Conservation (phyloP, 2,888 invertebrate species). For the Acrobeloides nanus region DNA sequence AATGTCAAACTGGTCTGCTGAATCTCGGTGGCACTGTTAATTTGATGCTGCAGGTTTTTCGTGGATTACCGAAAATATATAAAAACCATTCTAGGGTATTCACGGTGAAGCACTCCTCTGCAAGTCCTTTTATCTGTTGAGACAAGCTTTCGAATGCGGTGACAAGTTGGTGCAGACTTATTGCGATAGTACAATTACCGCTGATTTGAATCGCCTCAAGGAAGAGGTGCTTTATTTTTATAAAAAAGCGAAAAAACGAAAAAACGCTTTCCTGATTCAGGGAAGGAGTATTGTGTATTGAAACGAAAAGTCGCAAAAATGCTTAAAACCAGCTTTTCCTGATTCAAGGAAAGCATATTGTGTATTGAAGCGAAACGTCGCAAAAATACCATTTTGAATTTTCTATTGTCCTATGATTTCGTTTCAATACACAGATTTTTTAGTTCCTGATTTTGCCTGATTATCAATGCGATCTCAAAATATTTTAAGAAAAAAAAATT, state of each 20-base stretch:
- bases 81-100: conserved; percentile 28
- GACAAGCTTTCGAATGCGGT: conserved; percentile 44
- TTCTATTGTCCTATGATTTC: too few species aligned
- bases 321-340: too few species aligned
- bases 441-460: too few species aligned
- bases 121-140: conserved; percentile 47
- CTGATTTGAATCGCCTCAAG: conserved; percentile 32
- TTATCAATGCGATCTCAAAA: too few species aligned
- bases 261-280: too few species aligned
- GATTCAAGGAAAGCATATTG: too few species aligned
- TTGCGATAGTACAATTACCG: conserved; percentile 32
- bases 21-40: conserved; percentile 35
- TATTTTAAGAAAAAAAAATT: too few species aligned
- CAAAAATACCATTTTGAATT: too few species aligned
- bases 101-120: conserved; percentile 49
- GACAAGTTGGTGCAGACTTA: conserved; percentile 29
- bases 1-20: conserved; percentile 41
- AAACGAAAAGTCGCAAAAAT: too few species aligned
- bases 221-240: conserved; percentile 26
- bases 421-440: too few species aligned
- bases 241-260: conserved; percentile 8
- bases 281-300: too few species aligned
- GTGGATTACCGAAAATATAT: conserved; percentile 4
- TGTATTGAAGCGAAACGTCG: too few species aligned
- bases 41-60: conserved; percentile 33